Evolutionary conservation across 2,797 vertebrate genomes (phyloP), one percentile per base, ranked within the genome.

Genomic region (Centroberyx gerrardi): DNA sequence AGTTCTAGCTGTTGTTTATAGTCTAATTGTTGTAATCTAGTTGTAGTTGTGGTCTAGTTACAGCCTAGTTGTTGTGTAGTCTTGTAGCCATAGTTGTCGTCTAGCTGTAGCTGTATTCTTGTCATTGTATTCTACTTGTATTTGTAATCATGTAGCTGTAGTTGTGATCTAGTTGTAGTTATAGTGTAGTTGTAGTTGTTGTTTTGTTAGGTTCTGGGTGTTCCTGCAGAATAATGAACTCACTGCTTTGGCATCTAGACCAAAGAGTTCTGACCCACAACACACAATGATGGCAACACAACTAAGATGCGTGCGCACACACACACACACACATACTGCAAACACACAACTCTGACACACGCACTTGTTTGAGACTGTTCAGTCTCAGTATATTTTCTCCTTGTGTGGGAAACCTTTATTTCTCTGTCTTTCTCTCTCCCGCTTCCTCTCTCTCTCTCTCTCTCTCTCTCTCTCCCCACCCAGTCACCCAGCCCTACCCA

Each of bases 351-450:
- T 78, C 70, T 78, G 64, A 75, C 68, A 38, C 15, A 8, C 62
- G 52, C 15, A 56, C 81, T 88, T 75, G 60, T 55, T 76, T 82
- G 70, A 70, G 78, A 71, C 49, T 40, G 7, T 76, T 27, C 49
- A 73, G 72, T 69, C 49, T 73, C 76, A 3, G 68, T 66, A 51
- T 72, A 14, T 76, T 67, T 78, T 58, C 74, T 68, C 78, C 60
- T 29, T 82, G 71, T 84, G 82, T 86, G 85, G 81, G 86, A 77
- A 86, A 81, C 68, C 33, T 22, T 22, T 27, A 17, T 38, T n/a
- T 46, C 13, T 68, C 56, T 53, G 22, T 55, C 33, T 42, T 18
- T 67, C 38, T 42, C 18, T 55, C 12, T 44, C n/a, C 42, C 54
- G 54, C 62, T 71, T 28, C 42, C 53, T 62, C 33, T 59, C 69